Base-by-base conservation (phyloP, 2,113 vertebrate species). In the Ranitomeya imitator region DNA sequence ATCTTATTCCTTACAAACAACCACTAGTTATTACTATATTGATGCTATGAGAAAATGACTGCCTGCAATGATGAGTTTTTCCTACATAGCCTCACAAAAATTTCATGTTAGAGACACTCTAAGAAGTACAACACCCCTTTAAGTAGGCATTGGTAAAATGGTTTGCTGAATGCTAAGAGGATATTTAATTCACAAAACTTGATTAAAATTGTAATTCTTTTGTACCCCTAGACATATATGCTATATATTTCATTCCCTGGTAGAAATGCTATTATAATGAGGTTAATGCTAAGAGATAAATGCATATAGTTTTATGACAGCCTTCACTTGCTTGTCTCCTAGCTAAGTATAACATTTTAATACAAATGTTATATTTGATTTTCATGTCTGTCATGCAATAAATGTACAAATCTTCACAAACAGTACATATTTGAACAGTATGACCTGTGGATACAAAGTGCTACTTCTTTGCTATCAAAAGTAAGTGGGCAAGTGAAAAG, bases 301-400 rank as follows among this genome's bases (percentile, higher is more conserved):
- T 55, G n/a, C 26, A 83, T 65, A 21, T 14, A 51, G 60, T 51
- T 71, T 21, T 76, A 74, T 85, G 69, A 85, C 84, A 85, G 69
- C 51, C 26, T 37, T 85, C 10, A 76, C 54, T 74, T 37, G 12
- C 59, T 85, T 76, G 26, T 85, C 69, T 57, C 37, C 31, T 19
- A 26, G 14, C 54, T 76, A 13, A 73, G n/a, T 69, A 6, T 59
- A 7, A 12, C 12, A 16, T 80, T 51, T 18, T 76, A 83, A 83
- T 59, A 31, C 26, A 74, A 74, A 54, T 57, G 71, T 31, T 74
- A 85, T 45, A 85, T n/a, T 55, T 73, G 51, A 69, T 85, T 67
- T 55, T 54, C 54, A 85, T 31, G 21, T 85, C 82, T 84, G 82
- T 67, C 61, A 84, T 55, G 23, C 26, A 54, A 9, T 71, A 10